These are phyloP conservation scores for Halictus ligatus DNA, from an alignment of 2,888 invertebrate genomes.

Conservation along the genomic window DNA sequence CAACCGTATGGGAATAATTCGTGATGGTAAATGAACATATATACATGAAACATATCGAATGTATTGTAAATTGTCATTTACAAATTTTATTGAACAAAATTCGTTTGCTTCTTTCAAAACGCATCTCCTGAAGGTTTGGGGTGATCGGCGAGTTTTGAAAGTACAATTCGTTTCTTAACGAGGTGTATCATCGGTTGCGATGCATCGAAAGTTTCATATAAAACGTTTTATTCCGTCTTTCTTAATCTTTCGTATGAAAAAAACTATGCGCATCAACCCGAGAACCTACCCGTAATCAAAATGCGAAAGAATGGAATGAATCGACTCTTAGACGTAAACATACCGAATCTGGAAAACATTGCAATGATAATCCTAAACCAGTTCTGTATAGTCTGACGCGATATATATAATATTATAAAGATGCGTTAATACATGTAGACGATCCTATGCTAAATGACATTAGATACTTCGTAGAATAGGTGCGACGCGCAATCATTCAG, in stretches of 20 bases:
- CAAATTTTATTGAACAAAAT: constrained; percentile 48
- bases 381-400: constrained; percentile 53
- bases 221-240: constrained; percentile 65
- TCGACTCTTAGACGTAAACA: constrained; percentile 43
- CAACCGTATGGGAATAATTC: neutral
- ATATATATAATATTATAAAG: constrained; percentile 59
- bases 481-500: constrained; percentile 19
- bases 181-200: constrained; percentile 18
- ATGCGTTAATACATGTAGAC: constrained; percentile 57
- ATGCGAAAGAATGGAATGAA: constrained; percentile 67
- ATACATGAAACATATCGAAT: constrained; percentile 2
- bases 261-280: constrained; percentile 43
- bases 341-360: constrained; percentile 49
- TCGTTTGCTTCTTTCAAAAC: constrained; percentile 9
- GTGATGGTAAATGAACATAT: constrained; percentile 1
- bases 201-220: constrained; percentile 57
- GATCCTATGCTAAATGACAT: constrained; percentile 58
- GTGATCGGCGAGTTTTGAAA: constrained; percentile 1
- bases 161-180: constrained; percentile 22
- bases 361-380: constrained; percentile 55
- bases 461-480: constrained; percentile 52
- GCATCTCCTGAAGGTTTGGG: constrained; percentile 1
- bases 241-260: constrained; percentile 56
- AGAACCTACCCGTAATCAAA: constrained; percentile 40
- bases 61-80: constrained; percentile 27